phyloP scores from a whole-genome alignment of 2,113 vertebrate genomes.

The Callionymus lyra region DNA sequence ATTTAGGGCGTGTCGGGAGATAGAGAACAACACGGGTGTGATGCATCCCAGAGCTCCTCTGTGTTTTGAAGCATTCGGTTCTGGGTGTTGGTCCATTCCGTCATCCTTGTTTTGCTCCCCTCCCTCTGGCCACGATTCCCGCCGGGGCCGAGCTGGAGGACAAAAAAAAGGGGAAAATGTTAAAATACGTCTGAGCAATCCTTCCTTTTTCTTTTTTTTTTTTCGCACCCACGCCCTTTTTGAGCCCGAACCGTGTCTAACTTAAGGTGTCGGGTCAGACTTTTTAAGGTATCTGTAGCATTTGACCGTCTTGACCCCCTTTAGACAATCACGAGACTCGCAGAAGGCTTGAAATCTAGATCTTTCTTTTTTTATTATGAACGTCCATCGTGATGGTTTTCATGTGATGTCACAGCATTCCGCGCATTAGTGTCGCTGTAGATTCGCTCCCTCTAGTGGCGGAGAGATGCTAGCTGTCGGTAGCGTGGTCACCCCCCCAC shows the following conservation, averaged over 20 bases:
- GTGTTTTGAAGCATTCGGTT: slow-evolving; percentile 40
- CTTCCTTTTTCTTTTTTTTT: slow-evolving; percentile 22
- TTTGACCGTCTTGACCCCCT: slow-evolving; percentile 16
- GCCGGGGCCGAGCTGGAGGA: slow-evolving; percentile 43
- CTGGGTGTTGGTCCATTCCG: slow-evolving; percentile 54
- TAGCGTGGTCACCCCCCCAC: no score
- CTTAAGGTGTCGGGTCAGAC: no score
- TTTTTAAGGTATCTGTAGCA: no score
- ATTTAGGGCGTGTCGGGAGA: slow-evolving; percentile 48
- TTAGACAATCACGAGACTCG: slow-evolving; percentile 20
- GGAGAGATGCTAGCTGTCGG: no score
- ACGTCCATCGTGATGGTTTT: slow-evolving; percentile 14
- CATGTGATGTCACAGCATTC: slow-evolving; percentile 22
- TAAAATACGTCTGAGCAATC: slow-evolving; percentile 19
- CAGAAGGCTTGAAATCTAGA: slow-evolving; percentile 21
- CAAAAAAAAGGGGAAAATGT: slow-evolving; percentile 48
- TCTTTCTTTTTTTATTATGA: no score
- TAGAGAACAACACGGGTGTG: slow-evolving; percentile 41
- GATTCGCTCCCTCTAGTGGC: no score
- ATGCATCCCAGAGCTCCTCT: slow-evolving; percentile 43
- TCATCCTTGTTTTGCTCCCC: slow-evolving; percentile 40
- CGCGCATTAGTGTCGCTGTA: no score
- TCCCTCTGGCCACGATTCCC: slow-evolving; percentile 41
- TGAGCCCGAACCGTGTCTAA: no score
- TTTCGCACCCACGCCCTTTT: slow-evolving; percentile 24